Evolutionary conservation across 2,888 invertebrate genomes (phyloP).

Genomic region (Plagodis pulveraria): DNA sequence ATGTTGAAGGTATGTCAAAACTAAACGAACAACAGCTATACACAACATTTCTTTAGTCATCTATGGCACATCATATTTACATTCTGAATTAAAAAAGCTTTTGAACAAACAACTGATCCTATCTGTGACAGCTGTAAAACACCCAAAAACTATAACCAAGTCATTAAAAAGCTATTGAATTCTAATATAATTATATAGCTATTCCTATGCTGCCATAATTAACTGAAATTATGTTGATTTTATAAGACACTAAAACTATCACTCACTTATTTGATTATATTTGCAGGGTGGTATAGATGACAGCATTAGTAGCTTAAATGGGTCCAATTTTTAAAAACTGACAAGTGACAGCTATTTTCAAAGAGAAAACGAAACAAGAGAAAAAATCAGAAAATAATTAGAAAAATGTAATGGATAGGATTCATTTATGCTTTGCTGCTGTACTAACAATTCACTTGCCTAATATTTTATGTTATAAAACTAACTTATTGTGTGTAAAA

Average conservation of each 20-base stretch:
- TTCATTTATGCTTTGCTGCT: constrained; percentile 64
- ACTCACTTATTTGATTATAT: constrained; percentile 51
- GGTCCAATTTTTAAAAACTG: constrained; percentile 13
- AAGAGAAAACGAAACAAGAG: constrained; percentile 20
- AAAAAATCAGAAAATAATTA: constrained; percentile 33
- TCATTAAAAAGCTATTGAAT: too few relatives aligned
- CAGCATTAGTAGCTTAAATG: constrained; percentile 28
- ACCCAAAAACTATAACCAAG: too few relatives aligned
- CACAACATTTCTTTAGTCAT: too few relatives aligned
- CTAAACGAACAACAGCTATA: not conserved
- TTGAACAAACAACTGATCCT: not conserved
- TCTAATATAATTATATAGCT: not conserved
- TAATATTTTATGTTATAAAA: constrained; percentile 9
- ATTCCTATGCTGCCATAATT: not conserved
- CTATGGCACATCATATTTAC: too few relatives aligned
- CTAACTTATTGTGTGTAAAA: constrained; percentile 6
- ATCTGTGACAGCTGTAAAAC: not conserved
- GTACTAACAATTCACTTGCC: constrained; percentile 55
- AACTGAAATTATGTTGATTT: not conserved
- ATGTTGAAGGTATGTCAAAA: constrained; percentile 93
- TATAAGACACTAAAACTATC: not conserved
- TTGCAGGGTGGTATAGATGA: constrained; percentile 77
- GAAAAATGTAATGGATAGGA: constrained; percentile 31
- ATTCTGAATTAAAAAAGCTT: not conserved
- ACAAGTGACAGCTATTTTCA: constrained; percentile 10